Base-by-base conservation (phyloP, 2,797 vertebrate species). In the Pipistrellus nathusii region DNA sequence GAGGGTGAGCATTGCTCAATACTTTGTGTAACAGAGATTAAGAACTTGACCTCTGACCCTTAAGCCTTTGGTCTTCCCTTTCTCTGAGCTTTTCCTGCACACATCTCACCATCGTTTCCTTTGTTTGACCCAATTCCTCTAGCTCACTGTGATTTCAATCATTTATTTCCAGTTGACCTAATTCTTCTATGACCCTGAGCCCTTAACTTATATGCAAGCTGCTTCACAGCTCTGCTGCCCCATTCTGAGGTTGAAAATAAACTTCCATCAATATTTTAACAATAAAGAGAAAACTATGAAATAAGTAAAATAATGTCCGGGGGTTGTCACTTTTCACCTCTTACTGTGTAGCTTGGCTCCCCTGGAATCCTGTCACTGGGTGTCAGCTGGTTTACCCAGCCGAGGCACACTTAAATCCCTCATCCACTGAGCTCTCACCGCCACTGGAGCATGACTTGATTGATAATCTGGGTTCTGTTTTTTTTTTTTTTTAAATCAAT, bases 231-330 rank as follows among this genome's bases (percentile, higher is more conserved):
- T 53, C 38, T 93, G 69, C 5, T 57, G n/a, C 13, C 35, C 32
- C 59, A 41, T 90, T 91, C 71, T 81, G 17, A 89, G 35, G 30
- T 8, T 87, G 62, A 91, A 93, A 93, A 92, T 55, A 27, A 38
- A 68, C 76, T 88, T 35, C 72, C 44, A 51, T 35, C 48, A 88
- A 44, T 44, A 88, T 77, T 93, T 93, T 78, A 89, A 72, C 80
- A 77, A 92, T 25, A 77, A 88, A 89, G 57, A 82, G 73, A 91
- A 94, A 62, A 30, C 17, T 64, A 78, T 44, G 87, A 76, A 90
- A 85, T 55, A 83, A 46, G 72, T 87, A 13, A 66, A 85, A 30
- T 59, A 21, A 68, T 30, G 12, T 32, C 30, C 0, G 17, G 27
- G 57, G 57, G 14, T 53, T 86, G 51, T 68, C 21, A 35, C 6